Base-by-base conservation (phyloP, 2,888 invertebrate genomes). In the Philaethria dido region DNA sequence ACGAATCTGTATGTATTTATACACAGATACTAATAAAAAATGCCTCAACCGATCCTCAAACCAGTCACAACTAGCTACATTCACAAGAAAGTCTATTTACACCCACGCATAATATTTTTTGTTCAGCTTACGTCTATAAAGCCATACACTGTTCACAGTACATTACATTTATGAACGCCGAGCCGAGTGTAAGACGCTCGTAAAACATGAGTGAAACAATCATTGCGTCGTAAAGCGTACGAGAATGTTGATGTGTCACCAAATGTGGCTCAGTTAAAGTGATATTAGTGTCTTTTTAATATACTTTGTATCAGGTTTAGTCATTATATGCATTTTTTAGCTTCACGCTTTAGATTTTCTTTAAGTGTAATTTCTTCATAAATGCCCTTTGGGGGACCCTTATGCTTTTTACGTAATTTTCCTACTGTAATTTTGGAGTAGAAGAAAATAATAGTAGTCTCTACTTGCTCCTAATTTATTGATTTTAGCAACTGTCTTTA, bases 181-280 rank as follows among this genome's bases (percentile, higher is more conserved):
- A 16, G 57, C 22, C 42, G 42, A 39, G 42, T 25, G 22, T 42
- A 57, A 39, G 57, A 42, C 42, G 57, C 57, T 57, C 57, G 25
- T 57, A 57, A 29, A 57, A 22, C 57, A 42, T 22, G 42, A 57
- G 57, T 57, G 42, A 57, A 57, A 57, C 57, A 57, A 57, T 57
- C 57, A 57, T 57, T 42, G 39, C 42, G 57, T 42, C 57, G 25
- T 57, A 57, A 57, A 57, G 57, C n/a, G 57, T 22, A 57, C 9
- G 57, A 22, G 22, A 42, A 57, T 42, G 57, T 57, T 22, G 39
- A 42, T 57, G 57, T 57, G 57, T n/a, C 57, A 57, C 42, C 42
- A 18, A 52, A 13, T 16, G 29, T 16, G 52, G 11, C 16, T 4
- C 5, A 42, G 9, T 42, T n/a, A 22, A 57, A 42, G 42, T 42